phyloP scores from a whole-genome alignment of 2,888 invertebrate species.

The Automeris io region DNA sequence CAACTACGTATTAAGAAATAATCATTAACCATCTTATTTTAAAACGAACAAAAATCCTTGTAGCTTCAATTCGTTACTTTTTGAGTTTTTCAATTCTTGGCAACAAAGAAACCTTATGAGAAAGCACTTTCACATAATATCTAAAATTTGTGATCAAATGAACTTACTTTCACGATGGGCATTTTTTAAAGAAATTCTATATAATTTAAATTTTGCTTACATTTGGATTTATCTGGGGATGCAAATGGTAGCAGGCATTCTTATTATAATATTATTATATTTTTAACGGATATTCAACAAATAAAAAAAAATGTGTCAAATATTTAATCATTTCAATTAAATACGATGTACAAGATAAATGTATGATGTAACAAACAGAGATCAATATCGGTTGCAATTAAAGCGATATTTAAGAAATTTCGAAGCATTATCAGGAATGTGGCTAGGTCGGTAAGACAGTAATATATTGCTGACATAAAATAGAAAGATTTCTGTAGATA shows the following conservation, averaged over 20 bases:
- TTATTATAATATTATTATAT: no score
- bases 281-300: no score
- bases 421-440: slow-evolving; percentile 58
- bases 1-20: slow-evolving; percentile 7
- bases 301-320: slow-evolving; percentile 28
- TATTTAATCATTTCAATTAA: slow-evolving; percentile 24
- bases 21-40: neutral
- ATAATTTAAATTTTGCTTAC: no score
- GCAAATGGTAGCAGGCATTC: no score
- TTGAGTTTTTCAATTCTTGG: no score
- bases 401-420: slow-evolving; percentile 66
- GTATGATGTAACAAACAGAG: slow-evolving; percentile 55
- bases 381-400: slow-evolving; percentile 68
- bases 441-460: slow-evolving; percentile 56
- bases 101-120: no score
- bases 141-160: no score
- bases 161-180: no score
- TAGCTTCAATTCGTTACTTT: no score
- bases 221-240: no score
- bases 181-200: no score
- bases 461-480: slow-evolving; percentile 72
- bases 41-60: neutral
- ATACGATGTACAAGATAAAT: slow-evolving; percentile 37
- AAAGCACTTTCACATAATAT: no score
- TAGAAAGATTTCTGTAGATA: slow-evolving; percentile 65